phyloP scores from a whole-genome alignment of 2,797 vertebrate species.

The Hippoglossus hippoglossus region DNA sequence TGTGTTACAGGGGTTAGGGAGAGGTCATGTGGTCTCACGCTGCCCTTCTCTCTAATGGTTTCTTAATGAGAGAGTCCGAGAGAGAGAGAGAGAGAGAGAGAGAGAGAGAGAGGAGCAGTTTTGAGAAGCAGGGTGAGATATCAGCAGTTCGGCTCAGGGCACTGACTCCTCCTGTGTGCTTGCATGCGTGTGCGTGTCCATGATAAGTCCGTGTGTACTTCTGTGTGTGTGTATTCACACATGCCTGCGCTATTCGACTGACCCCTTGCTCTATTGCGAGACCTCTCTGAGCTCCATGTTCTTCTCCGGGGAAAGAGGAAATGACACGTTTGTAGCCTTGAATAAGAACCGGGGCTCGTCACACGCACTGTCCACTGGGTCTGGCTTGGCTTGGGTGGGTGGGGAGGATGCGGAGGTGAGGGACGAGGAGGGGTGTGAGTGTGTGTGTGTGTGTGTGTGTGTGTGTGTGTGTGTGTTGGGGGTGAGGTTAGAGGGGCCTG shows the following conservation, averaged over 20 bases:
- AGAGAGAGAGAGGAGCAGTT: constrained; percentile 49
- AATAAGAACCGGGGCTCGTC: constrained; percentile 73
- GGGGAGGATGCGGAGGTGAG: constrained; percentile 50
- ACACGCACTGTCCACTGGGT: constrained; percentile 66
- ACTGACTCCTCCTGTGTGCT: constrained; percentile 26
- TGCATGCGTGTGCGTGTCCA: not conserved
- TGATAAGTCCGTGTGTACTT: constrained; percentile 3
- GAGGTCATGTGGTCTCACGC: constrained; percentile 69
- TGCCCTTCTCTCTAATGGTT: constrained; percentile 76
- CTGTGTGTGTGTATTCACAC: constrained; percentile 1
- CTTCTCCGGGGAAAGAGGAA: constrained; percentile 76
- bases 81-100: constrained; percentile 41
- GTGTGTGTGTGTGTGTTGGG: not conserved
- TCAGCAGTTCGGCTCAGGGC: constrained; percentile 62
- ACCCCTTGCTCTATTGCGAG: constrained; percentile 66
- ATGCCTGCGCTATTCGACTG: constrained; percentile 42
- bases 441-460: not conserved
- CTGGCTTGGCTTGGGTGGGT: constrained; percentile 32
- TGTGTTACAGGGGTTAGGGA: constrained; percentile 69
- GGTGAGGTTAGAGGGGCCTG: constrained; percentile 8
- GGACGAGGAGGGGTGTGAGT: constrained; percentile 2
- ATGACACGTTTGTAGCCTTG: constrained; percentile 80
- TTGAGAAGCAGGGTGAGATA: constrained; percentile 63
- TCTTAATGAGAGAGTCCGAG: constrained; percentile 74
- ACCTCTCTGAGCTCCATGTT: constrained; percentile 61